These are phyloP conservation scores for Danaus melanippus DNA, from an alignment of 1,140 invertebrate species.

Conservation along the genomic window DNA sequence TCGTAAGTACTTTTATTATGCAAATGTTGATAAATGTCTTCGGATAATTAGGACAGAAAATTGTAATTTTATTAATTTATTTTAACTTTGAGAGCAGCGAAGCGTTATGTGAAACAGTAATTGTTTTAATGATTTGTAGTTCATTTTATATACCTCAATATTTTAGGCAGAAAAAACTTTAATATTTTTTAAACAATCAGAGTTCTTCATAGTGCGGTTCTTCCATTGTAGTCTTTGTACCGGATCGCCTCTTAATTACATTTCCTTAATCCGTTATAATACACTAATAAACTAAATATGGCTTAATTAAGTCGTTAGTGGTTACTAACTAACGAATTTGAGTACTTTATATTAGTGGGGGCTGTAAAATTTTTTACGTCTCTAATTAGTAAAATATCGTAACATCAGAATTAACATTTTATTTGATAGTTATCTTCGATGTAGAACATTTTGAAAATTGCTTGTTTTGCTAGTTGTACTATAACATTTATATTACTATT, in stretches of 20 bases:
- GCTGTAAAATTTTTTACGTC: slow-evolving; percentile 18
- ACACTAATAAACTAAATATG: slow-evolving; percentile 29
- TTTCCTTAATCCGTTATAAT: slow-evolving; percentile 33
- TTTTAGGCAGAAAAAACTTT: not conserved
- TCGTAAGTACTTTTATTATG: slow-evolving; percentile 11
- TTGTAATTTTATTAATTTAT: slow-evolving; percentile 16
- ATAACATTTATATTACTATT: too few relatives aligned
- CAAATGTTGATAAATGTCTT: slow-evolving; percentile 14
- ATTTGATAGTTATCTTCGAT: too few relatives aligned
- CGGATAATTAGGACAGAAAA: slow-evolving; percentile 16
- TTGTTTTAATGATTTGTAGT: slow-evolving; percentile 10
- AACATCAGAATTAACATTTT: slow-evolving; percentile 13
- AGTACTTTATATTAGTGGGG: slow-evolving; percentile 18
- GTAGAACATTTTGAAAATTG: slow-evolving; percentile 1
- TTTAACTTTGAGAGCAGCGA: slow-evolving; percentile 12
- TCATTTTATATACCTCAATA: not conserved
- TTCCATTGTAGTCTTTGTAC: slow-evolving; percentile 14
- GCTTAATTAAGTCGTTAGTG: slow-evolving; percentile 33
- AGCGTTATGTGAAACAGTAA: slow-evolving; percentile 9
- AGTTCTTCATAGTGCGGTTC: slow-evolving; percentile 1
- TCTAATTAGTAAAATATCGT: slow-evolving; percentile 22
- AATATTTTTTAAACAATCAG: slow-evolving; percentile 4
- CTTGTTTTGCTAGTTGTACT: slow-evolving; percentile 7
- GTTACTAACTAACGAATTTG: slow-evolving; percentile 16
- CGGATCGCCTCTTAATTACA: slow-evolving; percentile 24